These are phyloP conservation scores for Drosophila kikkawai DNA, from an alignment of 1,140 invertebrate species.

Conservation along the genomic window DNA sequence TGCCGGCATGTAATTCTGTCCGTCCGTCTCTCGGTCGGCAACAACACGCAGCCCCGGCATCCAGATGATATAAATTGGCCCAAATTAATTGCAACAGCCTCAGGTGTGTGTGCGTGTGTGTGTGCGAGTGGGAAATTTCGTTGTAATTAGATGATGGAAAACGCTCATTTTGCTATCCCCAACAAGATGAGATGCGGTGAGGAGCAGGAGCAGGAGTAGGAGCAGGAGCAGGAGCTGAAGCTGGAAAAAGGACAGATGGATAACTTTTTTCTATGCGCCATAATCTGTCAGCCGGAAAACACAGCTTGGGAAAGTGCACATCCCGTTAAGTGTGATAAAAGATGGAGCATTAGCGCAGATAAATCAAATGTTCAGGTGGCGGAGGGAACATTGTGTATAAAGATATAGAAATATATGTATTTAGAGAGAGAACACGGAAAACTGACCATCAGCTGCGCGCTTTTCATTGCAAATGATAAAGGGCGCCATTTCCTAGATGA, in stretches of 20 bases:
- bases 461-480: constrained; percentile 30
- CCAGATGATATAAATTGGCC: constrained; percentile 79
- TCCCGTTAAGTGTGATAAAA: constrained; percentile 65
- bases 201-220: not conserved
- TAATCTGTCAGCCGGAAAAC: constrained; percentile 46
- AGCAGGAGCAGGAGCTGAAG: not conserved
- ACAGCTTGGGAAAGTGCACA: constrained; percentile 46
- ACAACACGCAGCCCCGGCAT: constrained; percentile 19
- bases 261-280: constrained; percentile 51
- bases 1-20: constrained; percentile 71
- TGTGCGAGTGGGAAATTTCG: constrained; percentile 58
- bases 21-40: constrained; percentile 26
- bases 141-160: constrained; percentile 80
- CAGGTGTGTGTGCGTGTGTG: constrained; percentile 56
- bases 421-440: constrained; percentile 2
- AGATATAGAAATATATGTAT: not conserved
- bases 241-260: constrained; percentile 6
- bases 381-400: not conserved
- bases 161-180: constrained; percentile 43
- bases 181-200: not conserved
- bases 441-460: constrained; percentile 68
- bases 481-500: constrained; percentile 47
- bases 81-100: constrained; percentile 82
- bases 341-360: constrained; percentile 63
- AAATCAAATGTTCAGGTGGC: constrained; percentile 62